Percentiles rank a stretch among this genome's conserved stretches.
Conservation (phyloP, 2,113 vertebrate genomes). For the Corapipo altera region DNA sequence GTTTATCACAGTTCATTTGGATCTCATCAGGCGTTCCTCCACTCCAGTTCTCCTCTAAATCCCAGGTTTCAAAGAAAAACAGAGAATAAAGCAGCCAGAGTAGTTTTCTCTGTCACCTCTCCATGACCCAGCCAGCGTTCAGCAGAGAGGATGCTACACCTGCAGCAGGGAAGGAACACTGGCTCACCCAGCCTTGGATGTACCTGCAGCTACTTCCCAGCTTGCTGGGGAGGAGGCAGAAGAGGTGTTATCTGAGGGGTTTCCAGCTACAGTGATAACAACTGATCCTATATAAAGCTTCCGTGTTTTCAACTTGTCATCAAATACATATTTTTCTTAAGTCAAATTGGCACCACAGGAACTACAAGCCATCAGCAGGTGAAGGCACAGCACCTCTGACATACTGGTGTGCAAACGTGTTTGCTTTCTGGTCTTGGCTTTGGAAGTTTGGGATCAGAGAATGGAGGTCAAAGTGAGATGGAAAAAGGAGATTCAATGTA, state of each 20-base stretch:
- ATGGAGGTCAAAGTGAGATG: fast-evolving
- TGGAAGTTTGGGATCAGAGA: neutral
- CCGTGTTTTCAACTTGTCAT: neutral
- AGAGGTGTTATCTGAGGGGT: neutral
- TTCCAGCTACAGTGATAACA: fast-evolving
- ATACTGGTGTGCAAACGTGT: fast-evolving
- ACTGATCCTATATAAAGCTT: neutral
- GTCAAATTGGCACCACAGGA: neutral
- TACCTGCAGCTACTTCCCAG: neutral
- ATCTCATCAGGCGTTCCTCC: neutral
- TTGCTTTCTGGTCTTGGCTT: neutral
- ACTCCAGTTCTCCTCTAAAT: neutral
- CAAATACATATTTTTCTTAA: neutral
- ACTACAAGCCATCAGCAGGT: neutral
- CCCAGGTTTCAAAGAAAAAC: neutral
- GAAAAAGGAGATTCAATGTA: neutral
- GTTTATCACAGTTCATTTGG: neutral
- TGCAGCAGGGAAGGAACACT: neutral
- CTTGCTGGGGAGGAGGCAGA: neutral
- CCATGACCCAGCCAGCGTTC: neutral
- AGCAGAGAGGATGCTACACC: neutral
- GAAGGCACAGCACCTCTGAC: neutral
- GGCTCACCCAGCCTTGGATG: neutral
- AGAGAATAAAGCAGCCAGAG: neutral
- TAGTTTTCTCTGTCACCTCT: neutral